Percentiles rank a stretch among this genome's conserved stretches.
Evolutionary conservation across 2,797 vertebrate species (phyloP).

Genomic region (Fringilla coelebs): DNA sequence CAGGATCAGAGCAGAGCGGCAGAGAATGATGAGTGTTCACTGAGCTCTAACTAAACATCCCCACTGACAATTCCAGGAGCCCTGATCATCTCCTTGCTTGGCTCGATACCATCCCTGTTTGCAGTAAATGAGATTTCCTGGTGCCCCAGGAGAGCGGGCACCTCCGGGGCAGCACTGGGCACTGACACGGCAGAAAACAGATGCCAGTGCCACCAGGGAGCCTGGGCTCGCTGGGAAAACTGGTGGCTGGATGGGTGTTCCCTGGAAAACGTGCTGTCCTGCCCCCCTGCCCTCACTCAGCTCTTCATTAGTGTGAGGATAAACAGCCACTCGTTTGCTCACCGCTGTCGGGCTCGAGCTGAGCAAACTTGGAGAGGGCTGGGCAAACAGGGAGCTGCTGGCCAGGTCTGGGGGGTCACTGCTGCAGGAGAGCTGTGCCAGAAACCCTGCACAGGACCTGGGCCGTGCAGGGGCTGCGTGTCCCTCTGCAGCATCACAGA

Average conservation of each 20-base stretch:
- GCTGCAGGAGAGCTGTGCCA: neutral
- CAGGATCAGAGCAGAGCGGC: neutral
- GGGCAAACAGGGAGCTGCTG: conserved; percentile 64
- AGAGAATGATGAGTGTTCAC: neutral
- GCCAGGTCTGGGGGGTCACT: conserved; percentile 29
- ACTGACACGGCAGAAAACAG: rapidly evolving
- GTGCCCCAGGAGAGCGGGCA: neutral
- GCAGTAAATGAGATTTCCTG: neutral
- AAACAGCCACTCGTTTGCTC: conserved; percentile 69
- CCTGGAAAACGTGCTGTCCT: neutral
- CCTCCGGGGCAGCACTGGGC: neutral
- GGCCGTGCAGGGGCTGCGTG: neutral
- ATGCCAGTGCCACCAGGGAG: rapidly evolving
- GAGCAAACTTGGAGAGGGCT: conserved; percentile 67
- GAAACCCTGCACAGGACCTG: rapidly evolving
- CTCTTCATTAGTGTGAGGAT: conserved; percentile 66
- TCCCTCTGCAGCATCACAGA: neutral
- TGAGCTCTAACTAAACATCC: neutral
- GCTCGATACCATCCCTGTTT: neutral
- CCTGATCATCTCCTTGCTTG: neutral
- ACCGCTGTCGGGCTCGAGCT: conserved; percentile 26
- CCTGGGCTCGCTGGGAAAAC: neutral
- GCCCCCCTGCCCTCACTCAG: conserved; percentile 21
- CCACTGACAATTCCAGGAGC: neutral
- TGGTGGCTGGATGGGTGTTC: neutral